Conservation (phyloP, 2,113 vertebrate genomes). For the Sus scrofa region DNA sequence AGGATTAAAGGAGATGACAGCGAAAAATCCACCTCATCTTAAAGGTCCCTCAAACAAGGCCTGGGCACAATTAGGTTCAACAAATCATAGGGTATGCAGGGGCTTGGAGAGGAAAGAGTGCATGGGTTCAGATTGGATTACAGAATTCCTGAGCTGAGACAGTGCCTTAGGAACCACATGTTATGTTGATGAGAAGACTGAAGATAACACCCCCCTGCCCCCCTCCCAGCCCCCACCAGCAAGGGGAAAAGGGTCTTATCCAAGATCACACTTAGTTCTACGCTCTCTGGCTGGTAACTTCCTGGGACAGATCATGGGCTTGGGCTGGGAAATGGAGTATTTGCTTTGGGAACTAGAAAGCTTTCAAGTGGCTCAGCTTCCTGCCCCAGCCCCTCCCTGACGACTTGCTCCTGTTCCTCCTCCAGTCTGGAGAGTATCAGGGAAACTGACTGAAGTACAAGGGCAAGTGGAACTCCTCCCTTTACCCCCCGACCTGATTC, state of each 20-base stretch:
- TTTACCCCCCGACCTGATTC: too few relatives aligned
- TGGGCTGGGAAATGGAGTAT: neutral
- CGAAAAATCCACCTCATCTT: neutral
- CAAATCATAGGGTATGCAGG: neutral
- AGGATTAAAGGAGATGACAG: conserved; percentile 31
- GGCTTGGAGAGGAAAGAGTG: neutral
- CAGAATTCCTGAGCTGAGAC: neutral
- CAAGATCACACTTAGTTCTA: neutral
- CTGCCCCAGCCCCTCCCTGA: neutral
- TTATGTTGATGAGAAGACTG: neutral
- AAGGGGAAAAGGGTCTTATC: neutral
- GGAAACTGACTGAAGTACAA: neutral
- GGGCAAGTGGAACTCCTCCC: neutral
- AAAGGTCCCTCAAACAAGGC: neutral
- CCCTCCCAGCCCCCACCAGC: too few relatives aligned
- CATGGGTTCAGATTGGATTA: neutral
- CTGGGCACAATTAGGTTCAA: neutral
- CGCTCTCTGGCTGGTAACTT: neutral
- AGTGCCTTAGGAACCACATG: neutral
- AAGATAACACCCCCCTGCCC: neutral
- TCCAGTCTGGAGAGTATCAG: neutral
- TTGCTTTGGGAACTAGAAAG: conserved; percentile 6
- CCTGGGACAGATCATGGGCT: neutral
- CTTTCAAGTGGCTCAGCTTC: neutral
- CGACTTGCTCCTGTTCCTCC: neutral